phyloP scores from a whole-genome alignment of 53 echinoderm and acorn worm genomes.

The Mesocentrotus franciscanus region DNA sequence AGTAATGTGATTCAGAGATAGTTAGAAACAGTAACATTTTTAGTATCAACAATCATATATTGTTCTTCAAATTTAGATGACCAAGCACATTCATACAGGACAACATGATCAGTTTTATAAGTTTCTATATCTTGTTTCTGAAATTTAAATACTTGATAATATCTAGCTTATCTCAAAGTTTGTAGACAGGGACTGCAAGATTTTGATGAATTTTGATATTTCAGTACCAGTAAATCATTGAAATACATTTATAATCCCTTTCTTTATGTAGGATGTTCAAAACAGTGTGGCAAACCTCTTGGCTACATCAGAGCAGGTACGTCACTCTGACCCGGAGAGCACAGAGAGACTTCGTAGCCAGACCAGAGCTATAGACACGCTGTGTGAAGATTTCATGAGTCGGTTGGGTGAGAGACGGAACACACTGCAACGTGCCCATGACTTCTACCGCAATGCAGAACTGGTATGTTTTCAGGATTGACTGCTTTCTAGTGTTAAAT shows the following conservation, averaged over 20 bases:
- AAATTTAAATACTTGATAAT: no score
- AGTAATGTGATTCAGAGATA: background rate
- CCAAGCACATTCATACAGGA: no score
- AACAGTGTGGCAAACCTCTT: slow-evolving; percentile 84
- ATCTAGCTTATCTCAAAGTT: background rate
- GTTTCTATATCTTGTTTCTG: no score
- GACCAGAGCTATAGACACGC: slow-evolving; percentile 90
- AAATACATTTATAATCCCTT: background rate
- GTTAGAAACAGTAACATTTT: background rate
- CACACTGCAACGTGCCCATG: slow-evolving; percentile 84
- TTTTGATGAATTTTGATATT: background rate
- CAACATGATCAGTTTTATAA: no score
- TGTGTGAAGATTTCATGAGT: slow-evolving; percentile 92
- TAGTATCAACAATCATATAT: background rate
- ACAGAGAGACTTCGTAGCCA: slow-evolving; percentile 91
- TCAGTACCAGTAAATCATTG: background rate
- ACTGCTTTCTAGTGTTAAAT: background rate
- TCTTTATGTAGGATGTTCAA: slow-evolving; percentile 80
- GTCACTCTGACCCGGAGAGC: slow-evolving; percentile 86
- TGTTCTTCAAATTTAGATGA: background rate
- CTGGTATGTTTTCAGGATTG: slow-evolving; percentile 71
- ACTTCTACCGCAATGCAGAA: slow-evolving; percentile 93
- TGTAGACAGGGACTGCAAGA: background rate
- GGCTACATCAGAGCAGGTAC: slow-evolving; percentile 83
- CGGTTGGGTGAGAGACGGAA: slow-evolving; percentile 83